Evolutionary conservation across 2,797 vertebrate genomes (phyloP).

Genomic region (Lagothrix lagotricha): DNA sequence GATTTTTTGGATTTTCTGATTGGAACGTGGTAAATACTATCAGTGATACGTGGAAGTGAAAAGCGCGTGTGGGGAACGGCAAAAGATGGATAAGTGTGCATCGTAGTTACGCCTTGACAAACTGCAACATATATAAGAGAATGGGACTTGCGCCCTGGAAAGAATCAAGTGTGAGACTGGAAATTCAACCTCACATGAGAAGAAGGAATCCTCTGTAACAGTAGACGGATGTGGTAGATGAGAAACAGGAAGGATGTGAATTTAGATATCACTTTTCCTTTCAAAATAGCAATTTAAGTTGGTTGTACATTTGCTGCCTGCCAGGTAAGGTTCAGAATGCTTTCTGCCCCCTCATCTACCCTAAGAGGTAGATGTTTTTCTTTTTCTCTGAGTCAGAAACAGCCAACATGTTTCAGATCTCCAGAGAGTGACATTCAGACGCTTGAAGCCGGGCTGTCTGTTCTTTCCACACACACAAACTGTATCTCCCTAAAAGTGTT

Average conservation of each 20-base stretch:
- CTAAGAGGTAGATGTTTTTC: neutral
- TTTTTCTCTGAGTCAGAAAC: conserved; percentile 8
- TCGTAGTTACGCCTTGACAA: neutral
- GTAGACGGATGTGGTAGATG: neutral
- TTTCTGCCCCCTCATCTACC: neutral
- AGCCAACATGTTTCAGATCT: neutral
- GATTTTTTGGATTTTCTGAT: neutral
- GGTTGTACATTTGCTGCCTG: neutral
- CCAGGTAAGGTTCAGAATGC: neutral
- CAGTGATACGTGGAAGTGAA: neutral
- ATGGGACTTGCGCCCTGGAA: neutral
- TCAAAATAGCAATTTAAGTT: neutral
- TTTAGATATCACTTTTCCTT: neutral
- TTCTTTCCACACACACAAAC: neutral
- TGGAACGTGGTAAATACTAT: neutral
- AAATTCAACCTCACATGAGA: neutral
- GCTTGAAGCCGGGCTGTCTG: neutral
- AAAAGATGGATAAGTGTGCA: neutral
- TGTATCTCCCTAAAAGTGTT: neutral
- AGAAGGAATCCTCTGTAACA: neutral
- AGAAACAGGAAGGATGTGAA: neutral
- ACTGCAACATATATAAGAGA: neutral
- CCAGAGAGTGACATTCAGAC: neutral
- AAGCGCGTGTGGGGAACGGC: neutral
- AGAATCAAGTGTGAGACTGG: neutral